Conservation (phyloP, 2,888 invertebrate genomes). For the Rotaria macrura region DNA sequence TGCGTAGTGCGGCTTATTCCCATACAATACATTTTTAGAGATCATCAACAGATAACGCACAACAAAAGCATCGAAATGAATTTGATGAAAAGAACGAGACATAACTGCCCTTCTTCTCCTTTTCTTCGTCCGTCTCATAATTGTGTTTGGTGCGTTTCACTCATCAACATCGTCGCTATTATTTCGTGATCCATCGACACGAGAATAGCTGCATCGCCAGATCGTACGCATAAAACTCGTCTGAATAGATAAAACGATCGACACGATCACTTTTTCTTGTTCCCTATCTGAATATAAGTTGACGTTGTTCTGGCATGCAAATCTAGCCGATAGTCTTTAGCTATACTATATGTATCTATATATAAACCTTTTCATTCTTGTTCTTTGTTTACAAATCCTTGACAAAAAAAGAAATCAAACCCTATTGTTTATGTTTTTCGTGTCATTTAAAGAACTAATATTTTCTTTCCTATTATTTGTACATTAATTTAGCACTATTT, state of each 20-base stretch:
- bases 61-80: neutral
- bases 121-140: neutral
- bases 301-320: neutral
- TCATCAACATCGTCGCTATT: neutral
- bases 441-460: neutral
- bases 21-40: neutral
- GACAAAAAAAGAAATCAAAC: too few relatives aligned
- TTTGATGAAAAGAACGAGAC: neutral
- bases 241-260: neutral
- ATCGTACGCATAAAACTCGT: neutral
- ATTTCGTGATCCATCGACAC: neutral
- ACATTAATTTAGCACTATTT: neutral
- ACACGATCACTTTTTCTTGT: neutral
- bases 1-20: neutral
- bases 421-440: too few relatives aligned
- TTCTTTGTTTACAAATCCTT: too few relatives aligned
- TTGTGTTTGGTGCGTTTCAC: neutral
- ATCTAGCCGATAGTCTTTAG: neutral
- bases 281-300: neutral
- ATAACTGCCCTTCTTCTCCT: neutral
- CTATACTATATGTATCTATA: neutral
- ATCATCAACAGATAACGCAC: neutral
- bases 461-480: neutral
- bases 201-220: neutral
- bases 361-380: too few relatives aligned